A percentile compares a stretch with the other conserved stretches of the same genome.
Conservation (phyloP, 37 sponge, comb jelly and placozoan genomes). For the Halichondria panicea region DNA sequence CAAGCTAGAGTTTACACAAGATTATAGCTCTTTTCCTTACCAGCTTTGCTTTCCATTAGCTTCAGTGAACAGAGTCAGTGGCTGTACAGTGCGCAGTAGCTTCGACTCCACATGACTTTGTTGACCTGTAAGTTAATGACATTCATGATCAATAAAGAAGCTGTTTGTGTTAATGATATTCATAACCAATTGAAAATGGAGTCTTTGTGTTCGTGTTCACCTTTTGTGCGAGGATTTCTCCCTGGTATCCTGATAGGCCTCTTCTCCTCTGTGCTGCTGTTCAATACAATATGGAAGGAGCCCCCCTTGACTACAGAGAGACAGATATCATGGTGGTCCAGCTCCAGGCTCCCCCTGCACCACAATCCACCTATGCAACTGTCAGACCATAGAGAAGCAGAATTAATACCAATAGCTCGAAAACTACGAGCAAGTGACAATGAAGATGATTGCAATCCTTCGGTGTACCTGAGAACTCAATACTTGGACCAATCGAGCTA, state of each 20-base stretch:
- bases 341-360: not conserved
- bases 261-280: conserved; percentile 22
- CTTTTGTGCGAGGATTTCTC: conserved; percentile 26
- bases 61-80: too few species aligned
- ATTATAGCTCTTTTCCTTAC: too few species aligned
- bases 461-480: not conserved
- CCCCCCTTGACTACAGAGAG: not conserved
- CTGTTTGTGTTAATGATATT: too few species aligned
- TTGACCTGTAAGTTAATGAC: too few species aligned
- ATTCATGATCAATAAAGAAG: too few species aligned
- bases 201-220: too few species aligned
- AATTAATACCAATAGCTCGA: too few species aligned
- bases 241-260: conserved; percentile 26
- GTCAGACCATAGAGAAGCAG: not conserved
- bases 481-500: not conserved
- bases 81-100: too few species aligned
- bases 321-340: not conserved
- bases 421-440: not conserved
- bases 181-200: too few species aligned
- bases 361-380: not conserved
- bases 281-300: conserved; percentile 28
- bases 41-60: too few species aligned
- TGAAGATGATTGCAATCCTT: not conserved
- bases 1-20: too few species aligned
- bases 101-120: too few species aligned